A percentile compares a stretch with the other conserved stretches of the same genome.
phyloP scores from a whole-genome alignment of 2,113 vertebrate species.

The Chloebia gouldiae region DNA sequence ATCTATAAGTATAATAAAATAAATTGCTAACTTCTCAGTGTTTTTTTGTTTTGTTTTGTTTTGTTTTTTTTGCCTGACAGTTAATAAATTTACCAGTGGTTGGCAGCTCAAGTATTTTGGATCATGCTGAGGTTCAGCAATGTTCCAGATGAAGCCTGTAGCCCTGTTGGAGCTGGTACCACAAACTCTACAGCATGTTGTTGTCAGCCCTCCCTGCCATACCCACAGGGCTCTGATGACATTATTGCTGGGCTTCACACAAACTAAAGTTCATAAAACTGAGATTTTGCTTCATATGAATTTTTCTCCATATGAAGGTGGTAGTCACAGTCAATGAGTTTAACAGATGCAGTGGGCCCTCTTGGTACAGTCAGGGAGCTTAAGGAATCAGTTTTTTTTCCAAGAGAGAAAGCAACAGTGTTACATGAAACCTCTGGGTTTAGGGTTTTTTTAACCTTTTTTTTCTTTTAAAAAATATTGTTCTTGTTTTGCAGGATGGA shows the following conservation, averaged over 20 bases:
- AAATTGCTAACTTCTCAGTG: conserved; percentile 1
- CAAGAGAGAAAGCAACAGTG: neutral
- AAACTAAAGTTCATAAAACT: conserved; percentile 6
- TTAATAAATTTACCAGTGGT: conserved; percentile 41
- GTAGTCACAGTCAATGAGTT: conserved; percentile 32
- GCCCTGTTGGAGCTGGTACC: neutral
- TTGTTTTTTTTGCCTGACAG: conserved; percentile 33
- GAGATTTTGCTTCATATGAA: neutral
- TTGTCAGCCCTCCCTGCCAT: neutral
- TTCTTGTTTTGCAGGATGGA: neutral
- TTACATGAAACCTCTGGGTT: neutral
- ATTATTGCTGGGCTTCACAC: conserved; percentile 20
- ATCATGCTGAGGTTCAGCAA: neutral
- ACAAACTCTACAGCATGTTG: neutral
- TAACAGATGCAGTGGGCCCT: conserved; percentile 6
- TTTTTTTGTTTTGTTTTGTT: conserved; percentile 44
- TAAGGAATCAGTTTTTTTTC: conserved; percentile 13
- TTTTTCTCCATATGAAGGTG: neutral
- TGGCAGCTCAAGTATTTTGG: conserved; percentile 53
- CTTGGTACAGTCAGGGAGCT: neutral
- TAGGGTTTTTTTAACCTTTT: rapidly evolving
- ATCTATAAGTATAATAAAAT: conserved; percentile 15
- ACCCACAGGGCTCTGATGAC: neutral
- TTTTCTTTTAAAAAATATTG: neutral
- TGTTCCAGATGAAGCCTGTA: neutral